A percentile compares a stretch with the other conserved stretches of the same genome.
These are phyloP conservation scores for Acanthococcus lagerstroemiae DNA, from an alignment of 2,888 invertebrate species.

Conservation along the genomic window DNA sequence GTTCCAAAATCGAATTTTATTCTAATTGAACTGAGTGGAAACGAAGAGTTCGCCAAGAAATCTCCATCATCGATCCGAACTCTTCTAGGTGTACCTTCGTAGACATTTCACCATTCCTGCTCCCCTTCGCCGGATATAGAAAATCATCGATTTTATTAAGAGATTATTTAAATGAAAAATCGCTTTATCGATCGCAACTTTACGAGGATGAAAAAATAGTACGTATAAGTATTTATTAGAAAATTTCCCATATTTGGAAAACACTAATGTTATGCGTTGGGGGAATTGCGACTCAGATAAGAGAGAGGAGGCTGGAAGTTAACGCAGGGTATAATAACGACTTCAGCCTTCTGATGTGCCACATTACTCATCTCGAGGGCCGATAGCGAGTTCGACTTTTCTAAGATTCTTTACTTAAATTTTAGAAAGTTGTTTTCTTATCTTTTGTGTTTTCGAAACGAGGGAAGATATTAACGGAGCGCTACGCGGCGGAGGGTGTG, in stretches of 20 bases:
- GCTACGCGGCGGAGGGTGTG: conserved; percentile 1
- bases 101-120: no score
- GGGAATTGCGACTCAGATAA: conserved; percentile 25
- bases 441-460: conserved; percentile 12
- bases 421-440: conserved; percentile 20
- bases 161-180: no score
- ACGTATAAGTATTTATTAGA: conserved; percentile 31
- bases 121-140: no score
- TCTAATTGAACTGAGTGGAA: no score
- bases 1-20: no score
- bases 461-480: conserved; percentile 25
- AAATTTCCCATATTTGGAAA: conserved; percentile 30
- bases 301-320: conserved; percentile 8
- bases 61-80: no score
- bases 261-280: conserved; percentile 29
- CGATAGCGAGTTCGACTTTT: conserved; percentile 30
- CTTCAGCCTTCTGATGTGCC: conserved; percentile 29
- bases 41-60: no score
- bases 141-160: no score
- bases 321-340: conserved; percentile 27
- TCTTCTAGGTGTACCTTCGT: no score
- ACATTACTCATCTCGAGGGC: conserved; percentile 28
- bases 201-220: no score
- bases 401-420: conserved; percentile 23
- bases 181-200: no score